Base-by-base conservation (phyloP, 2,888 invertebrate genomes). In the Apotomis betuletana region DNA sequence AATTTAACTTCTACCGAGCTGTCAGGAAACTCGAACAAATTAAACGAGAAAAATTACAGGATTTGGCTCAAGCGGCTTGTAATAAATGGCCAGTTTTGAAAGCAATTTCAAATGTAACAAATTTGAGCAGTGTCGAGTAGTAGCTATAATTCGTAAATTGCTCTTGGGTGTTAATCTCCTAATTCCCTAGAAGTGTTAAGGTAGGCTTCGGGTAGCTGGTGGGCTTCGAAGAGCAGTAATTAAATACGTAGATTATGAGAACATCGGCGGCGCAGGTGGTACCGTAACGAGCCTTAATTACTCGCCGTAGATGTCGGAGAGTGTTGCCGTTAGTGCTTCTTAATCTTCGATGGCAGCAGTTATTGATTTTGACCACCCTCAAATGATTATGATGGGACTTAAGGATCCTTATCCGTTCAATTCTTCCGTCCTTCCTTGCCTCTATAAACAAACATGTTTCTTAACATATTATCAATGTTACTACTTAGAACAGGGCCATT, bases 1-100 rank as follows among this genome's bases (percentile, higher is more conserved):
- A 70, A 67, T 70, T 67, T 55, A 70, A 70, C 70, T 70, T 70
- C 67, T 49, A 49, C 61, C 65, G 9, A 70, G 65, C 70, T 70
- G 70, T 70, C 70, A 67, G 67, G 12, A 55, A 67, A 67, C 60
- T 70, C 51, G 59, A 67, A 70, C 67, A 70, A 70, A 70, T 70
- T 70, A 67, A 15, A 41, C 13, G 67, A 67, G 70, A 67, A 70
- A 70, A 70, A 70, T 61, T 67, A 59, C 60, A 61, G 70, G 70
- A 70, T 70, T 70, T 70, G 63, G 41, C 54, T 52, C 59, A 64
- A 52, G 58, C 58, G 51, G 65, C 63, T 64, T 70, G 64, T 70
- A 61, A 70, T 67, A 70, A 70, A 70, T 70, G 60, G 61, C 60
- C 65, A 49, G 59, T 67, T 67, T 38, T 38, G 55, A 61, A 67